These are phyloP conservation scores for Meda fulgida DNA, from an alignment of 2,797 vertebrate genomes.

Conservation along the genomic window DNA sequence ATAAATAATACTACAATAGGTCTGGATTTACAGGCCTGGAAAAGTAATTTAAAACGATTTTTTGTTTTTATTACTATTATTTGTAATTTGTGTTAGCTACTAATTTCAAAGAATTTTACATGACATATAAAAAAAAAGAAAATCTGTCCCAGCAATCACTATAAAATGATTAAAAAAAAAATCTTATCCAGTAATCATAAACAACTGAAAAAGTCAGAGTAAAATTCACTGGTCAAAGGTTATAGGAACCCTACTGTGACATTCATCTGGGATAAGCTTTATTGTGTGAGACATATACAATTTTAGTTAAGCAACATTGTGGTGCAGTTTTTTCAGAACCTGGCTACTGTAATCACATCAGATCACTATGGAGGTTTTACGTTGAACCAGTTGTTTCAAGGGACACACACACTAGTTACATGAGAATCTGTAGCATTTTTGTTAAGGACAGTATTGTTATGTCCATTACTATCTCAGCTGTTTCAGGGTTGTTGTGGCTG, in stretches of 20 bases:
- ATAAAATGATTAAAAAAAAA: not conserved
- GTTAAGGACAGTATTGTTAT: not conserved
- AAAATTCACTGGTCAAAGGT: not conserved
- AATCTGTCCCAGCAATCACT: not conserved
- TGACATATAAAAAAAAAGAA: not conserved
- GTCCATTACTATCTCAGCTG: not conserved
- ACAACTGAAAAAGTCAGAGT: not conserved
- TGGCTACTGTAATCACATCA: not conserved
- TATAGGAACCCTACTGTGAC: not conserved
- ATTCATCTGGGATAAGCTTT: not conserved
- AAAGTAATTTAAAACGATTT: not conserved
- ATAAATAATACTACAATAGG: not conserved
- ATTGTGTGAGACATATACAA: not conserved
- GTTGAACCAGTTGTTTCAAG: not conserved
- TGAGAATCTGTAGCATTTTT: not conserved
- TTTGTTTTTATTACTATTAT: not conserved
- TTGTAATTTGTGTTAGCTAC: not conserved
- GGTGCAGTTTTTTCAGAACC: not conserved
- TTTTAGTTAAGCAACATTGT: not conserved
- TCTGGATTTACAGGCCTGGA: not conserved
- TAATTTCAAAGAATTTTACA: not conserved
- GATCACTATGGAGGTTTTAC: not conserved
- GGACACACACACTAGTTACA: not conserved
- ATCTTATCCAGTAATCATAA: not conserved
- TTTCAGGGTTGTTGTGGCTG: conserved; percentile 55